Base-by-base conservation (phyloP, 2,888 invertebrate genomes). In the Cerceris rybyensis region DNA sequence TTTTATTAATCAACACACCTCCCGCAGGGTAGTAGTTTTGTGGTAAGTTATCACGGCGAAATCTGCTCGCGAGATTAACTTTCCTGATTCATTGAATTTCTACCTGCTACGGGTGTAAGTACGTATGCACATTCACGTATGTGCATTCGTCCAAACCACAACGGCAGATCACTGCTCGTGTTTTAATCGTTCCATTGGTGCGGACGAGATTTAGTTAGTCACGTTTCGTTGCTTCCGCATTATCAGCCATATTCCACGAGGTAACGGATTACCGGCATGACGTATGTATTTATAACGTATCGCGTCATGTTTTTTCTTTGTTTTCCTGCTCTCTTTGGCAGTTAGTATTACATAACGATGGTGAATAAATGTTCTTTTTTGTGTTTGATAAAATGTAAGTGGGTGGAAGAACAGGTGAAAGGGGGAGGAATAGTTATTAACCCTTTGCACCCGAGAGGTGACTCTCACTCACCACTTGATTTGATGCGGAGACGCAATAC, bases 1-100 rank as follows among this genome's bases (percentile, higher is more conserved):
- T 73, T 63, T 55, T 70, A 67, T 78, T 79, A 70, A 79, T 79
- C 78, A 79, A 73, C 70, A 57, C 49, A 39, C 65, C 41, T 58
- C 55, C 54, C 70, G 67, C 66, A 42, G 55, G 11, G 41, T 14
- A 52, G 57, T 67, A 67, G 79, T 74, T 79, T 58, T 68, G 78
- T 57, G 61, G 49, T 61, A 57, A 9, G 64, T 65, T 74, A 80
- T 69, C 79, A 42, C 65, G 43, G 57, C 55, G 58, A n/a, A 68
- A 74, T 79, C 70, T 64, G 61, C 61, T 61, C 46, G 16, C 42
- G 14, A 65, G 67, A 78, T 78, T 80, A 80, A 80, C 79, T 72
- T 78, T 67, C 59, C 70, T 41, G 73, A 78, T 70, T 73, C 63
- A 50, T 41, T 49, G 79, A 46, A 50, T 14, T 43, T 17, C 17